Evolutionary conservation across 2,113 vertebrate genomes (phyloP), one percentile per base, ranked within the genome.

Genomic region (Corythoichthys haematopterus): DNA sequence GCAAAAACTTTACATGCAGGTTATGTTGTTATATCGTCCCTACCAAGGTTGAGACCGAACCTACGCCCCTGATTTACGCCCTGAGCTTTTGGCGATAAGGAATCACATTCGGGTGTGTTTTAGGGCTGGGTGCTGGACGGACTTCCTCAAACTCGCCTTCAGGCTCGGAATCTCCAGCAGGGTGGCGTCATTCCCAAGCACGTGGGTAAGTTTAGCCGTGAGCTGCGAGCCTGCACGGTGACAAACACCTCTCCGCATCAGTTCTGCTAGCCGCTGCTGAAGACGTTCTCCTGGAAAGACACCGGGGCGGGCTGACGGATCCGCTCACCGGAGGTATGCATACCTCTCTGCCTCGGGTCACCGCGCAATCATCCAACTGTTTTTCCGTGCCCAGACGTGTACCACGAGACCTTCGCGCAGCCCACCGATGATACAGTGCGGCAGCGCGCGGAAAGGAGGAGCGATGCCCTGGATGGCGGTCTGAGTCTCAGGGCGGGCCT

Each of bases 71-170:
- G 40, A 43, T 43, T 43, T 43, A 28, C 20, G 20, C 20, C 20
- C 20, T 43, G 6, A 43, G 40, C 6, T 43, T 43, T 43, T 43
- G 40, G 2, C 9, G 3, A 43, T 43, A 1, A 5, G 9, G 40
- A 43, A 6, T 43, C 6, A 43, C 20, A 15, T 16, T 3, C 55
- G 59, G 66, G 55, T 70, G 65, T 72, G 43, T 72, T 6, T 7
- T 80, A 99, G 97, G 96, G 96, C 55, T 98, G 97, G 97, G 80
- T 99, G 70, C 79, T 99, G 76, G 94, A 95, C 2, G 94, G 93
- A 7, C 76, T 97, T 62, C 94, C 95, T 15, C 90, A 91, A 71
- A 94, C 89, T 2, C 90, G 89, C 63, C 92, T 94, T 0, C 93
- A 96, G 83, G 94, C 91, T 1, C 83, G 94, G 70, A 66, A 72